Conservation (phyloP, 2,888 invertebrate species). For the Ephialtes manifestator region DNA sequence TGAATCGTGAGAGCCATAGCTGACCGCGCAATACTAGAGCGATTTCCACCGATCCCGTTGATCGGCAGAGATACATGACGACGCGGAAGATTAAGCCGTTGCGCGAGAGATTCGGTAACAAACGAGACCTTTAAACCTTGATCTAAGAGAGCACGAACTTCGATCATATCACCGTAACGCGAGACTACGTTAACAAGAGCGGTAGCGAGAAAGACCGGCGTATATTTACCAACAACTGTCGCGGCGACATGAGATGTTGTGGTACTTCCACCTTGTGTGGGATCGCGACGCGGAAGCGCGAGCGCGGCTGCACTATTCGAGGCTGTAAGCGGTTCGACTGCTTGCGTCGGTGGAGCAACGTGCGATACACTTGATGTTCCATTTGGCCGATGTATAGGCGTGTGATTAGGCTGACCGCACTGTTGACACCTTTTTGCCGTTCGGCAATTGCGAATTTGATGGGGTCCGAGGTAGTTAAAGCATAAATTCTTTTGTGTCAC, state of each 20-base stretch:
- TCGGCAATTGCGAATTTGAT: slow-evolving; percentile 33
- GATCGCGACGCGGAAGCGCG: slow-evolving; percentile 20
- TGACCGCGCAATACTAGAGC: neutral
- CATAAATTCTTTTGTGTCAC: slow-evolving; percentile 30
- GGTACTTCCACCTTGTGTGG: neutral
- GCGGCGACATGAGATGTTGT: slow-evolving; percentile 10
- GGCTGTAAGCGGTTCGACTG: neutral
- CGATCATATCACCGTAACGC: no score
- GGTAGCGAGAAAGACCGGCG: no score
- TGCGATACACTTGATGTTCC: neutral
- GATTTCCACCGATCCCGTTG: neutral
- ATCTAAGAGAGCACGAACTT: slow-evolving; percentile 9
- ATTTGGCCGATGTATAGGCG: slow-evolving; percentile 24
- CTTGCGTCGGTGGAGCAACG: neutral
- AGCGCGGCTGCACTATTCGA: neutral
- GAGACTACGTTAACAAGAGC: no score
- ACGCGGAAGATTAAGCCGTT: neutral
- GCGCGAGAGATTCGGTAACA: slow-evolving; percentile 18
- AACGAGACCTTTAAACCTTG: no score
- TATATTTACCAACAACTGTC: no score
- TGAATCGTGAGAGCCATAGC: neutral
- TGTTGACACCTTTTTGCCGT: slow-evolving; percentile 19
- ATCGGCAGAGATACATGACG: neutral
- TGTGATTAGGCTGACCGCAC: slow-evolving; percentile 36
- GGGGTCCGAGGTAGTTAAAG: slow-evolving; percentile 45